A percentile compares a stretch with the other conserved stretches of the same genome.
phyloP scores from a whole-genome alignment of 1,140 invertebrate genomes.

The Mamestra configurata region DNA sequence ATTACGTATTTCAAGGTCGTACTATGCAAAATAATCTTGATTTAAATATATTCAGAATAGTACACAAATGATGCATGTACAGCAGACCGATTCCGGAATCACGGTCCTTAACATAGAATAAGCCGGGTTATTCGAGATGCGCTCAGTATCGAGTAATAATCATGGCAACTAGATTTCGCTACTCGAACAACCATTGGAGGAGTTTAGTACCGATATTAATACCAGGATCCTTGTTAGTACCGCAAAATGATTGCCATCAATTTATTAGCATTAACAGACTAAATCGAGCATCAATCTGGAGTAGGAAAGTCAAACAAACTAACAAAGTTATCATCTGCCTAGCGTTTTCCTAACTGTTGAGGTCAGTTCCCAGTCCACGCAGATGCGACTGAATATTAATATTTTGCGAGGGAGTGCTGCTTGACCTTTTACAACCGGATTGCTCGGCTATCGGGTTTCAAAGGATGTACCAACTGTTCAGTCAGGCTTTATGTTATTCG shows the following conservation, averaged over 20 bases:
- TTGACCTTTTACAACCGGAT: not conserved
- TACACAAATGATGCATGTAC: not conserved
- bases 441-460: not conserved
- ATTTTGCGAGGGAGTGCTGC: not conserved
- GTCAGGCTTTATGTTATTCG: not conserved
- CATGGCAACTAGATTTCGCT: constrained; percentile 25
- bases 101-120: not conserved
- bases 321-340: not conserved
- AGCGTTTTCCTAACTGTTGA: not conserved
- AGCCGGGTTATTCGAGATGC: not conserved
- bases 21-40: no score
- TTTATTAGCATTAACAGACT: constrained; percentile 17
- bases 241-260: constrained; percentile 2
- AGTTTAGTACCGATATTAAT: constrained; percentile 27
- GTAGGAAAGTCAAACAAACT: constrained; percentile 6
- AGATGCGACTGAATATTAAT: constrained; percentile 14
- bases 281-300: not conserved
- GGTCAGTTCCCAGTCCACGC: not conserved
- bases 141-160: constrained; percentile 12
- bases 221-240: constrained; percentile 10
- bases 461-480: not conserved
- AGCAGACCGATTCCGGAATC: not conserved
- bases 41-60: not conserved
- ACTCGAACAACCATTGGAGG: constrained; percentile 26
- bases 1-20: no score